These are phyloP conservation scores for Apogon hyalosoma DNA, from an alignment of 2,797 vertebrate genomes.

Conservation along the genomic window DNA sequence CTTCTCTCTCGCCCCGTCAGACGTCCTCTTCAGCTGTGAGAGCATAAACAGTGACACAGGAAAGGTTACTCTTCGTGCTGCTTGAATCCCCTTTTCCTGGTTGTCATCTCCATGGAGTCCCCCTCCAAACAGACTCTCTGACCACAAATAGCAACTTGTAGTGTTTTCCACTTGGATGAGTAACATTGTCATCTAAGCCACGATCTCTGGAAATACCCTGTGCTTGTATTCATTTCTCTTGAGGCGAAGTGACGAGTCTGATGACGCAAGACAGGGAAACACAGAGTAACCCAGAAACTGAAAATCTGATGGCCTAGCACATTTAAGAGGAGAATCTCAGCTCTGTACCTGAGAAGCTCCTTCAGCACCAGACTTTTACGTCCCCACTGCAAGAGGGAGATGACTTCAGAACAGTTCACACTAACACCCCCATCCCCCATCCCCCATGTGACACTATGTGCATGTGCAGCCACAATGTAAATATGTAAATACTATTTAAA, in stretches of 20 bases:
- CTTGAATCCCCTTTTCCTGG: conserved; percentile 1
- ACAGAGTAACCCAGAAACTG: not conserved
- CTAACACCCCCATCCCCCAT: too few relatives aligned
- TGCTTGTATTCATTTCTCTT: conserved; percentile 4
- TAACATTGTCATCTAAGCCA: not conserved
- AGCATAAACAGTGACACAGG: not conserved
- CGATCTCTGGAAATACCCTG: conserved; percentile 19
- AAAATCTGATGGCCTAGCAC: conserved; percentile 3
- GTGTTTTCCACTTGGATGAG: conserved; percentile 17
- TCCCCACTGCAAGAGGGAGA: too few relatives aligned
- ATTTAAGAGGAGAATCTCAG: conserved; percentile 6
- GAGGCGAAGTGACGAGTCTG: not conserved
- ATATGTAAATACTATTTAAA: too few relatives aligned
- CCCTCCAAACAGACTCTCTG: not conserved
- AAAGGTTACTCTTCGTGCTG: conserved; percentile 4
- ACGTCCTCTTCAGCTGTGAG: conserved; percentile 38
- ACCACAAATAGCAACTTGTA: not conserved
- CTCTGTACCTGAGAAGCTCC: not conserved
- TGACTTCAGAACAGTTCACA: too few relatives aligned
- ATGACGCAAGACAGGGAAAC: conserved; percentile 17
- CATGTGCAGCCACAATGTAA: too few relatives aligned
- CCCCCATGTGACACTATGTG: too few relatives aligned
- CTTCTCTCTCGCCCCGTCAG: conserved; percentile 13
- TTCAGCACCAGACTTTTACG: too few relatives aligned
- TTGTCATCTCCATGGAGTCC: conserved; percentile 4